Percentiles rank a stretch among this genome's conserved stretches.
Evolutionary conservation across 2,113 vertebrate species (phyloP).

Genomic region (Chrysochloris asiatica): DNA sequence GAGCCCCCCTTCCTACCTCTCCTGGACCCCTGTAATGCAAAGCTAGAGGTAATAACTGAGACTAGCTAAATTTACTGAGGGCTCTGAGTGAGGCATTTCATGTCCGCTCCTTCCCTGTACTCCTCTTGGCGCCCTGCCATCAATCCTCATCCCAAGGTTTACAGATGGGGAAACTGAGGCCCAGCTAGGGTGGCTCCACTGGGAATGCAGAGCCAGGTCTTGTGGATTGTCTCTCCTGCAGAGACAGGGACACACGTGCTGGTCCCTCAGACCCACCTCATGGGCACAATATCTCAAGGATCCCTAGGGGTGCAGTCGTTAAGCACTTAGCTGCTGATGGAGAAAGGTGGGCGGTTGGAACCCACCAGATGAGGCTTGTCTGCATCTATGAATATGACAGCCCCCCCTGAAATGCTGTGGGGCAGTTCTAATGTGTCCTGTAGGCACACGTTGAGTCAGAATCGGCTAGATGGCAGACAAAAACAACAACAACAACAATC

Average conservation of each 20-base stretch:
- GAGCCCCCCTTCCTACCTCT: no score
- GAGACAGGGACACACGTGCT: no score
- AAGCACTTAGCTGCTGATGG: neutral
- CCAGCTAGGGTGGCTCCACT: neutral
- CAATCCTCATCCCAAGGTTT: no score
- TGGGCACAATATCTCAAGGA: neutral
- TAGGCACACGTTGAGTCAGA: no score
- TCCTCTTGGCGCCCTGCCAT: no score
- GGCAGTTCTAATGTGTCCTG: neutral
- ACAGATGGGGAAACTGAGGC: neutral
- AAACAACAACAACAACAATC: neutral
- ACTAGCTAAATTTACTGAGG: no score
- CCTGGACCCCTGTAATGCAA: neutral
- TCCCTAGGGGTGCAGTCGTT: neutral
- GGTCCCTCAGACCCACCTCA: neutral
- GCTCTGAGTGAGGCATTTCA: neutral
- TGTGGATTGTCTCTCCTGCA: no score
- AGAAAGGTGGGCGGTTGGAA: neutral
- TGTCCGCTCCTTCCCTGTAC: accelerated
- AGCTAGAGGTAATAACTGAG: accelerated
- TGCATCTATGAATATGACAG: neutral
- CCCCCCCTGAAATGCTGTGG: neutral
- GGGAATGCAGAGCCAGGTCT: no score
- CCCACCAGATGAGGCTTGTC: neutral
- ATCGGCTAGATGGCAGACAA: no score